These are phyloP conservation scores for Trypoxylus dichotomus DNA, from an alignment of 1,140 invertebrate genomes.

Conservation along the genomic window DNA sequence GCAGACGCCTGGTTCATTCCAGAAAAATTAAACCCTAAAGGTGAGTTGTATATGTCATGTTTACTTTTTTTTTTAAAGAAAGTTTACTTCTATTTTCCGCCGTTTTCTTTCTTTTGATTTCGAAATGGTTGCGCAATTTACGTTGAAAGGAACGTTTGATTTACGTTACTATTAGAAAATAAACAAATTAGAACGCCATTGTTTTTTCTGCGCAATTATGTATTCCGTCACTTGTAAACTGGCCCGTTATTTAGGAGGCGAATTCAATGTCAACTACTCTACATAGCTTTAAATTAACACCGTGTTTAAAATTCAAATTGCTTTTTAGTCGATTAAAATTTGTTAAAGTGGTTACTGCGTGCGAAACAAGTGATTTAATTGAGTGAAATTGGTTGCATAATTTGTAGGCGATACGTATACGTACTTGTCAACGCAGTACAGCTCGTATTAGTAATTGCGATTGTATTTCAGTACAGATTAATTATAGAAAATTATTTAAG, in stretches of 20 bases:
- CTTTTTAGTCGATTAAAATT: neutral
- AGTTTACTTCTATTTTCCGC: neutral
- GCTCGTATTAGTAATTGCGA: too few species aligned
- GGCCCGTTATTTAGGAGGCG: neutral
- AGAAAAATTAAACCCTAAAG: constrained; percentile 34
- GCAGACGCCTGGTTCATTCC: constrained; percentile 34
- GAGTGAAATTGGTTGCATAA: neutral
- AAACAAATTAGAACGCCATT: neutral
- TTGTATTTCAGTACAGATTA: too few species aligned
- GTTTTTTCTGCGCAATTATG: too few species aligned
- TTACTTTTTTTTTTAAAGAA: neutral
- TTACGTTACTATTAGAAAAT: neutral
- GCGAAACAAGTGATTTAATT: neutral
- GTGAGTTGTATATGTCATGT: constrained; percentile 28
- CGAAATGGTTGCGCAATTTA: neutral
- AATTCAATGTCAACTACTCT: neutral
- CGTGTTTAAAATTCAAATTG: constrained; percentile 4
- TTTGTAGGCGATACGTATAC: neutral
- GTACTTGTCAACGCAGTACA: too few species aligned
- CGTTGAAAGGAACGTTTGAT: neutral
- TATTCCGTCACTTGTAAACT: neutral
- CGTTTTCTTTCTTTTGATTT: neutral
- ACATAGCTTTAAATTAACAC: neutral
- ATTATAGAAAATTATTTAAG: too few species aligned
- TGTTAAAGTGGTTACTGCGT: neutral